Base-by-base conservation (phyloP, 2,797 vertebrate species). In the Zalophus californianus region DNA sequence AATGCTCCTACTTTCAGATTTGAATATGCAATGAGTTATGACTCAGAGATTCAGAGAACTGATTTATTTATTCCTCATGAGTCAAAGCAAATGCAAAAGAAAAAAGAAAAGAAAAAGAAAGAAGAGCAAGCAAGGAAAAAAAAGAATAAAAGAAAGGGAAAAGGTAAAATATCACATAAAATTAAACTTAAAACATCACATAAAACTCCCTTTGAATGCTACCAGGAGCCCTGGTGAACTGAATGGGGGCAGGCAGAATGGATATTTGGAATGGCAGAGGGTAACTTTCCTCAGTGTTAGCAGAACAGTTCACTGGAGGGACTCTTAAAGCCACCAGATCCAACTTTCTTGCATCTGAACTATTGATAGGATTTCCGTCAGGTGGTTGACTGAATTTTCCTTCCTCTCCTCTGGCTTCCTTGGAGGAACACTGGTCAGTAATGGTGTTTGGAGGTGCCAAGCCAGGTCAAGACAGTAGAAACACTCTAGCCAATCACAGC, bases 61-160 rank as follows among this genome's bases (percentile, higher is more conserved):
- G 95, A 94, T 94, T 87, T 90, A 75, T 48, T 48, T 75, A 50
- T 75, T 32, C 68, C 77, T 52, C 73, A 44, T 95, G 91, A 97
- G 64, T 95, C 91, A 92, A 70, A 96, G 52, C 90, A 90, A 88
- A 82, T 54, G 77, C 14, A 68, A 58, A 15, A 23, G 32, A 18
- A 20, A 35, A 44, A 18, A 66, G 62, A 8, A 66, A 41, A 15
- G 38, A 73, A 7, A 70, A 21, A 41, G 7, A 56, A 64, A 60
- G 14, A 83, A 60, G 16, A 15, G 23, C 8, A 27, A 56, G 32
- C 27, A 75, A 68, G 48, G 48, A 50, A 56, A 54, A 66, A 66
- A 35, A 41, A 29, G 12, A 58, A 21, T 66, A 41, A 64, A 38
- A 15, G 70, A 85, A 88, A 80, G 5, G 27, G 32, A 50, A 90